These are phyloP conservation scores for Diprion similis DNA, from an alignment of 1,140 invertebrate genomes.

Conservation along the genomic window DNA sequence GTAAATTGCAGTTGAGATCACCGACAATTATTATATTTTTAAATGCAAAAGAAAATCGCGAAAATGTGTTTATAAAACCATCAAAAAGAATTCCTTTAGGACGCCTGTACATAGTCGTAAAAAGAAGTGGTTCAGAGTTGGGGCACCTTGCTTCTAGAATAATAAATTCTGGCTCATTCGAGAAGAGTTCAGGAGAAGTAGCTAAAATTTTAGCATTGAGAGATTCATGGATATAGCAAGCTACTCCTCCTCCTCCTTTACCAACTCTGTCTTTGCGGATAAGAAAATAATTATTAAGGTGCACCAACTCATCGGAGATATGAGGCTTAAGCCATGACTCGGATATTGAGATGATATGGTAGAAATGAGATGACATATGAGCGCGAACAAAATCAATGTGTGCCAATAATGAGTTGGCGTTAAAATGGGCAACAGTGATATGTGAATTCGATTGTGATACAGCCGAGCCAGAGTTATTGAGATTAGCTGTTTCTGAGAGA, in stretches of 20 bases:
- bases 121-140: not conserved
- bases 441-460: no score
- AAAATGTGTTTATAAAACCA: not conserved
- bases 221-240: slow-evolving; percentile 1
- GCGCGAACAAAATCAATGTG: not conserved
- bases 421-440: not conserved
- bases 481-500: no score
- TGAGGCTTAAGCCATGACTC: not conserved
- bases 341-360: not conserved
- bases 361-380: not conserved
- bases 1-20: no score
- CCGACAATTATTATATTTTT: slow-evolving; percentile 9
- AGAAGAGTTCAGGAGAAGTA: not conserved
- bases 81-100: not conserved
- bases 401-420: not conserved
- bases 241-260: slow-evolving; percentile 1
- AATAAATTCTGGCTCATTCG: slow-evolving; percentile 12
- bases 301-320: not conserved
- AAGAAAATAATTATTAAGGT: not conserved
- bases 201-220: slow-evolving; percentile 12
- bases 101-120: slow-evolving; percentile 1
- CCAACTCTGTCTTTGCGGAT: not conserved
- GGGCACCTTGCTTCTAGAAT: not conserved
- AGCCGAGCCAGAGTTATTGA: no score
- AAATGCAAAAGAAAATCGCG: not conserved